Base-by-base conservation (phyloP, 2,113 vertebrate species). In the Elachura formosa region DNA sequence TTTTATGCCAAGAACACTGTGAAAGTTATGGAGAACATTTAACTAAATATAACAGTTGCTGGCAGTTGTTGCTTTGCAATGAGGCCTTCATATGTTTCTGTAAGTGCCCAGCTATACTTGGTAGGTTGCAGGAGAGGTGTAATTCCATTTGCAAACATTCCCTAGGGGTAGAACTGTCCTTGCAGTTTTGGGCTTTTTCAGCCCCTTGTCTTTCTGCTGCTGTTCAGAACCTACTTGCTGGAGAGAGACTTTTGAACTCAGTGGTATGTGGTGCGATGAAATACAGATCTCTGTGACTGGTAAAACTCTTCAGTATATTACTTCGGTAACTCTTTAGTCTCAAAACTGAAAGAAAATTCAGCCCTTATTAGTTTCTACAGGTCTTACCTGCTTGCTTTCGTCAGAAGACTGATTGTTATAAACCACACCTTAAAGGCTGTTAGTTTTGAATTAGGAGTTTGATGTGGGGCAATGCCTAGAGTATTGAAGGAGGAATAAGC, bases 301-400 rank as follows among this genome's bases (percentile, higher is more conserved):
- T 45, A n/a, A 69, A 78, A 75, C 81, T 89, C 43, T 78, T 80
- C 19, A 15, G 23, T 89, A 9, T 43, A 21, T 56, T 73, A 85
- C 36, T 69, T 23, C 80, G n/a, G 23, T 41, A 62, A 21, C 18
- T 83, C 41, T 85, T 93, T 21, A 62, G 31, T 71, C n/a, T 82
- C 21, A 29, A 34, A 19, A 79, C 45, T 49, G 62, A 89, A 88
- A 74, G 40, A 81, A 71, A 94, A 64, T 36, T 21, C 31, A 59
- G 14, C 41, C 29, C 31, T 74, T 87, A 31, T 74, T 87, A 31
- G 56, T 85, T 96, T 95, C 74, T 84, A 33, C 34, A 84, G 48
- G 20, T 24, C 38, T 83, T 59, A 38, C 40, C 21, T 81, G 25
- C 75, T 62, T 55, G 41, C 41, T 62, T 95, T 43, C 69, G 59